Evolutionary conservation across 2,113 vertebrate genomes (phyloP), one percentile per base, ranked within the genome.

Genomic region (Ellobius talpinus): DNA sequence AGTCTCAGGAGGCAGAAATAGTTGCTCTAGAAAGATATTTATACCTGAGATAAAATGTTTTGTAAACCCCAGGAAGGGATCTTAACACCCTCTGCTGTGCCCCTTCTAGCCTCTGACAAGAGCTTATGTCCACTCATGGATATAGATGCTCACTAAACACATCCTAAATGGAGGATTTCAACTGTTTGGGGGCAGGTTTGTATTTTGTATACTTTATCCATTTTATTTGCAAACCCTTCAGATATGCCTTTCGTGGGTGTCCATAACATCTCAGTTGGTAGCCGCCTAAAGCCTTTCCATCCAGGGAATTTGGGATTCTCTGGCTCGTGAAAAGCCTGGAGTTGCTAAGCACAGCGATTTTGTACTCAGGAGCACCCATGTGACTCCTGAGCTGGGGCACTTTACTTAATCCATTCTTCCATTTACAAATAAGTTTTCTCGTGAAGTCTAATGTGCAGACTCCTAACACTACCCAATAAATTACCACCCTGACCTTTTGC

Each of bases 381-480:
- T 87, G 86, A 72, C 77, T 85, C 92, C 76, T 29, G 68, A 82
- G 85, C 65, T 47, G 26, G 14, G 58, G 47, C 6, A 61, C 85
- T 96, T 94, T 89, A 24, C 88, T 70, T 66, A 93, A 89, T 96
- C 89, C 36, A 97, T 91, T 65, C 90, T 96, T 97, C 84, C 91
- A 95, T 96, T 97, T 97, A 95, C 93, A 96, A 93, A 95, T 82
- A 98, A 97, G 92, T 98, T 97, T 96, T 96, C 96, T 96, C 94
- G 91, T 97, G 90, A 45, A 91, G 95, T 96, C 84, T 96, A 31
- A 82, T 91, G 96, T 97, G 97, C 98, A 98, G 98, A 96, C 96
- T 98, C 98, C 98, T 97, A 96, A 98, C 98, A 97, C 94, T 95
- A 90, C 98, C 98, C 97, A 98, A 97, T 98, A 99, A 99, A 99